These are phyloP conservation scores for Arctopsyche grandis DNA, from an alignment of 1,140 invertebrate species.

Conservation along the genomic window DNA sequence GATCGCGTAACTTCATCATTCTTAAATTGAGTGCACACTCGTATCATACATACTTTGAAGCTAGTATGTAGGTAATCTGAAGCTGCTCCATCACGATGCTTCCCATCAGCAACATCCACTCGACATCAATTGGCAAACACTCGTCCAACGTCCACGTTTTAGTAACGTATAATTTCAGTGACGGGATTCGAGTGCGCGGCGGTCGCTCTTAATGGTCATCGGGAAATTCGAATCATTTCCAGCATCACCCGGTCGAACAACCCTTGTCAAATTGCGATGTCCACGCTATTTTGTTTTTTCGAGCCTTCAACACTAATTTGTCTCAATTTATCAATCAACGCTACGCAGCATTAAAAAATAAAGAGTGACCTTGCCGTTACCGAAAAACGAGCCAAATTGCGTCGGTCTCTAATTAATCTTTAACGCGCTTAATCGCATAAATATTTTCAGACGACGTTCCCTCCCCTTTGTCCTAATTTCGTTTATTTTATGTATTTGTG, in stretches of 20 bases:
- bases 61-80: too few species aligned
- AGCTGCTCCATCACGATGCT: background rate
- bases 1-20: too few species aligned
- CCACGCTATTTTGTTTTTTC: background rate
- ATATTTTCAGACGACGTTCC: too few species aligned
- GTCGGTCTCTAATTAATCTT: too few species aligned
- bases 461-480: too few species aligned
- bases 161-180: background rate
- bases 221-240: background rate
- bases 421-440: too few species aligned
- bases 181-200: background rate
- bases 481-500: too few species aligned
- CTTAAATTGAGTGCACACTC: too few species aligned
- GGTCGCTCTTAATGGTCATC: background rate
- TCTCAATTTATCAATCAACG: background rate
- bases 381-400: too few species aligned
- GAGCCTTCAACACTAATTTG: background rate
- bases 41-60: too few species aligned
- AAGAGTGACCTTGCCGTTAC: too few species aligned
- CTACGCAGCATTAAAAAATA: too few species aligned
- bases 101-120: background rate
- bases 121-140: constrained; percentile 2
- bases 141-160: background rate
- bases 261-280: background rate
- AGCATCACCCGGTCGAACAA: background rate